A percentile compares a stretch with the other conserved stretches of the same genome.
Conservation (phyloP, 2,113 vertebrate genomes). For the Zosterops borbonicus region DNA sequence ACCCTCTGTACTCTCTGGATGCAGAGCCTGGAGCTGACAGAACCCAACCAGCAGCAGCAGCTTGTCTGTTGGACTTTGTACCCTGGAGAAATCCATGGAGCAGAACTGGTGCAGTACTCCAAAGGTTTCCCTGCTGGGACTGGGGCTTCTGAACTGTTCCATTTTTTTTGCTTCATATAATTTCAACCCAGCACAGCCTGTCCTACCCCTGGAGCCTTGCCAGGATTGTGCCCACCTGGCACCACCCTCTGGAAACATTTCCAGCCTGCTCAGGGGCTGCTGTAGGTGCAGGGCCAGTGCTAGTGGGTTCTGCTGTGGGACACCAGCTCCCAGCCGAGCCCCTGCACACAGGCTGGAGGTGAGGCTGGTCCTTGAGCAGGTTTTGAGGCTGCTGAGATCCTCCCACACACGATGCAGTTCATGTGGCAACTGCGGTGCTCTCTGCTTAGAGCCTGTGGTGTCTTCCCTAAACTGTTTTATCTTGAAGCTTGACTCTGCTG, state of each 20-base stretch:
- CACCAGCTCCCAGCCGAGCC: fast-evolving
- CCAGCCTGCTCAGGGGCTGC: background rate
- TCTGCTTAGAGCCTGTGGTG: background rate
- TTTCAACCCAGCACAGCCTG: background rate
- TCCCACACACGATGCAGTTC: background rate
- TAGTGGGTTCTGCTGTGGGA: background rate
- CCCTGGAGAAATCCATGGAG: background rate
- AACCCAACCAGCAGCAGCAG: background rate
- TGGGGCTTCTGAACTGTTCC: background rate
- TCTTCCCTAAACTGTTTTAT: background rate
- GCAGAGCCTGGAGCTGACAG: background rate
- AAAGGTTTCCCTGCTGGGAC: background rate
- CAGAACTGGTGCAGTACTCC: background rate
- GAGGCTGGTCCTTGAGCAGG: background rate
- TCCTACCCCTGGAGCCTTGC: background rate
- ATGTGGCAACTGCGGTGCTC: fast-evolving
- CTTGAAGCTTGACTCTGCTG: background rate
- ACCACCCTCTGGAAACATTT: background rate
- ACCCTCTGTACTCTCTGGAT: background rate
- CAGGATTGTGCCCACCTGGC: background rate
- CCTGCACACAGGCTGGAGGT: background rate
- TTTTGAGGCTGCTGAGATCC: background rate
- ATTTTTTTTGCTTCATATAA: background rate
- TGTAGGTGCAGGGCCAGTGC: background rate
- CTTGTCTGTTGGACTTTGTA: background rate